Conservation (phyloP, 1,140 invertebrate genomes). For the Trachymyrmex cornetzi region DNA sequence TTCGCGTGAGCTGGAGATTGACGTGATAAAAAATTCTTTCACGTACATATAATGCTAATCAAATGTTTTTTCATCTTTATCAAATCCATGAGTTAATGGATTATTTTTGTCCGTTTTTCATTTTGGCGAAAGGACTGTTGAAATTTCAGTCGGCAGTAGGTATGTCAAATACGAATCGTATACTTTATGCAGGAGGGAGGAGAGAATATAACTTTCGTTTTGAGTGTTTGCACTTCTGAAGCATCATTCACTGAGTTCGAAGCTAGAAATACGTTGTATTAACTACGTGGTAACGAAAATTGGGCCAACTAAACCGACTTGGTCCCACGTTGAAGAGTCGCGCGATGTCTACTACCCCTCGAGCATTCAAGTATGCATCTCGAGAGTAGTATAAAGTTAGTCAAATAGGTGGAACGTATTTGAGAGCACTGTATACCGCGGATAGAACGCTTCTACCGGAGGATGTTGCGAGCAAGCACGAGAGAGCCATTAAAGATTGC, state of each 20-base stretch:
- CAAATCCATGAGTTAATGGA: conserved; percentile 13
- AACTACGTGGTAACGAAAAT: conserved; percentile 60
- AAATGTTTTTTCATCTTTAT: conserved; percentile 39
- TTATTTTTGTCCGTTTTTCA: conserved; percentile 23
- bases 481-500: conserved; percentile 20
- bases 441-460: neutral
- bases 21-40: neutral
- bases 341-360: conserved; percentile 34
- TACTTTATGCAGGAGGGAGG: conserved; percentile 14
- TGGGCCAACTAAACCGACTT: conserved; percentile 59
- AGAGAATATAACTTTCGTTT: conserved; percentile 70
- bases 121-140: conserved; percentile 2
- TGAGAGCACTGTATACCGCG: neutral
- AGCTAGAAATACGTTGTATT: conserved; percentile 72
- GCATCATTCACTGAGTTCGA: conserved; percentile 58
- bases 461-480: conserved; percentile 1
- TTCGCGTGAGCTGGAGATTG: neutral
- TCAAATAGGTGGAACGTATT: conserved; percentile 49
- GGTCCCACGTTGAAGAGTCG: conserved; percentile 31
- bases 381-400: conserved; percentile 34
- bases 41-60: neutral
- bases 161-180: conserved; percentile 52
- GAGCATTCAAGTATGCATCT: conserved; percentile 37
- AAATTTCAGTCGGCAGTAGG: conserved; percentile 4
- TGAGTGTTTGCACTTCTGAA: conserved; percentile 68